A percentile compares a stretch with the other conserved stretches of the same genome.
phyloP scores from a whole-genome alignment of 2,888 invertebrate genomes.

The Limenitis camilla region DNA sequence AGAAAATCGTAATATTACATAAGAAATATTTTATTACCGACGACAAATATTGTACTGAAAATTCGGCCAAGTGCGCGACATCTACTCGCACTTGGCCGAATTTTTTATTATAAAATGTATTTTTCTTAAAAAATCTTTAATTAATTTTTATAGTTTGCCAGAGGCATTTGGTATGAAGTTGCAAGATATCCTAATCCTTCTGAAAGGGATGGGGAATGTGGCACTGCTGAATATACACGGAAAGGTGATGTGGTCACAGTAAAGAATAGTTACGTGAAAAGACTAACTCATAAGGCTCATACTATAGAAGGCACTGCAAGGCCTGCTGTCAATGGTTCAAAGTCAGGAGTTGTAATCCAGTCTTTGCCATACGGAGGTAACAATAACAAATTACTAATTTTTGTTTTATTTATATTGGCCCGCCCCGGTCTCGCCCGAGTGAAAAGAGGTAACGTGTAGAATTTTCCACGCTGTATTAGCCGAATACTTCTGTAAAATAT shows the following conservation, averaged over 20 bases:
- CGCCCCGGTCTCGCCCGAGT: too few relatives aligned
- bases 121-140: not conserved
- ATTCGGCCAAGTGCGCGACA: too few relatives aligned
- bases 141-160: not conserved
- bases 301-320: not conserved
- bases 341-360: not conserved
- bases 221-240: not conserved
- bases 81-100: too few relatives aligned
- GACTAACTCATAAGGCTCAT: not conserved
- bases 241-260: not conserved
- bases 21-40: too few relatives aligned
- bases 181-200: not conserved
- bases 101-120: not conserved
- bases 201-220: not conserved
- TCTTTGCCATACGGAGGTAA: not conserved
- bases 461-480: too few relatives aligned
- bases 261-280: not conserved
- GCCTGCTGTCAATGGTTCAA: not conserved
- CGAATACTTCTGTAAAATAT: too few relatives aligned
- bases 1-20: too few relatives aligned
- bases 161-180: slow-evolving; percentile 6
- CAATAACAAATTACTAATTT: too few relatives aligned
- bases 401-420: too few relatives aligned
- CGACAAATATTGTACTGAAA: too few relatives aligned
- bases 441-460: too few relatives aligned